A percentile compares a stretch with the other conserved stretches of the same genome.
These are phyloP conservation scores for Leptatherina wallacei DNA, from an alignment of 2,797 vertebrate species.

Conservation along the genomic window DNA sequence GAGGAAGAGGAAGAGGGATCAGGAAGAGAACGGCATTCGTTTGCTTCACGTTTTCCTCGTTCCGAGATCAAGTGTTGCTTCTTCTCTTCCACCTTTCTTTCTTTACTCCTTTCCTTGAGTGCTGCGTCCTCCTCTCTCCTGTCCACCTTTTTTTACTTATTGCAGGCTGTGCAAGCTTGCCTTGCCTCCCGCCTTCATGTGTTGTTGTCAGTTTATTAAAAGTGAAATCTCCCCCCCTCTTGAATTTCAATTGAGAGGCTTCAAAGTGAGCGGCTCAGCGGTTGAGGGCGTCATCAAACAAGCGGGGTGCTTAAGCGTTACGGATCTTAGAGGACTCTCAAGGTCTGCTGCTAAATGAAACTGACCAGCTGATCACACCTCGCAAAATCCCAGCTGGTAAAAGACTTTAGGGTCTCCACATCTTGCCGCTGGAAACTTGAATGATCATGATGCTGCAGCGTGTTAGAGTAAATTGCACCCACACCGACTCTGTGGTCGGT, in stretches of 20 bases:
- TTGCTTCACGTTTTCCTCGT: background rate
- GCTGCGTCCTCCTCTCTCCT: background rate
- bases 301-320: slow-evolving; percentile 41
- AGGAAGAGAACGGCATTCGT: slow-evolving; percentile 2
- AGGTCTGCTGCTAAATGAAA: slow-evolving; percentile 10
- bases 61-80: background rate
- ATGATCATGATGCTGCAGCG: background rate
- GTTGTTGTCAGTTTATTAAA: slow-evolving; percentile 73
- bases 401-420: slow-evolving; percentile 7
- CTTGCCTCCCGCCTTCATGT: slow-evolving; percentile 28
- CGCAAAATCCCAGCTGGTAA: slow-evolving; percentile 17
- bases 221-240: slow-evolving; percentile 75
- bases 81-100: background rate
- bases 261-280: slow-evolving; percentile 81
- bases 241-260: slow-evolving; percentile 84
- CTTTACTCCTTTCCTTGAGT: slow-evolving; percentile 12
- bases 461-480: background rate
- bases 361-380: slow-evolving; percentile 21
- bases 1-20: slow-evolving; percentile 7
- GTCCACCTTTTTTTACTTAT: slow-evolving; percentile 34
- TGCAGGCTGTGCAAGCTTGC: slow-evolving; percentile 21
- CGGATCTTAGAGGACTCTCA: slow-evolving; percentile 51
- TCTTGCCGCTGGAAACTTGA: background rate
- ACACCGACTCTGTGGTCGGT: background rate
- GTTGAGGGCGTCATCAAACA: slow-evolving; percentile 75